Evolutionary conservation across 2,888 invertebrate species (phyloP).

Genomic region (Lathronympha strigana): DNA sequence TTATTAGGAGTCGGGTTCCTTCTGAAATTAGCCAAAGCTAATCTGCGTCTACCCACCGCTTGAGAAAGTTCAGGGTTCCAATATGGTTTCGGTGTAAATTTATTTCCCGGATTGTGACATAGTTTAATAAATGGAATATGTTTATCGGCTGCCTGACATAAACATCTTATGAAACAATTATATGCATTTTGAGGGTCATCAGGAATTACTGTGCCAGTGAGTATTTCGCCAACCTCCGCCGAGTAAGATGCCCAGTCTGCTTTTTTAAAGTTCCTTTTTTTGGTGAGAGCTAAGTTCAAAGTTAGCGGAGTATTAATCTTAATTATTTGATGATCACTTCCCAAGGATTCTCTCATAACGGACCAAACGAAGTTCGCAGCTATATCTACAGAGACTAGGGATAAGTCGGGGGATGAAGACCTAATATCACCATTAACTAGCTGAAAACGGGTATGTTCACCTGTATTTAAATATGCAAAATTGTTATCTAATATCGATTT

Average conservation of each 20-base stretch:
- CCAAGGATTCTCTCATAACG: slow-evolving; percentile 30
- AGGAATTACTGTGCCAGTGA: no score
- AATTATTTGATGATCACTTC: slow-evolving; percentile 39
- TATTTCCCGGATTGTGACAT: slow-evolving; percentile 19
- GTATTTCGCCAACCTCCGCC: not conserved
- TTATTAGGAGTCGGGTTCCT: slow-evolving; percentile 46
- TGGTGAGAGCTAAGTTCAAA: slow-evolving; percentile 14
- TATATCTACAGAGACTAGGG: slow-evolving; percentile 24
- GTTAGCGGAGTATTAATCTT: slow-evolving; percentile 24
- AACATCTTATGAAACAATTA: not conserved
- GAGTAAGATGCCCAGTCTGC: slow-evolving; percentile 25
- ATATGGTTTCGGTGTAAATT: slow-evolving; percentile 33
- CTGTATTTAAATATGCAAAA: not conserved
- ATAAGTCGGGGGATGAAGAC: slow-evolving; percentile 4
- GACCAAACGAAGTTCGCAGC: slow-evolving; percentile 15
- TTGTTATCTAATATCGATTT: not conserved
- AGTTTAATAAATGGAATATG: slow-evolving; percentile 35
- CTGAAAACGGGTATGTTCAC: not conserved
- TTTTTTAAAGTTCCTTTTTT: no score
- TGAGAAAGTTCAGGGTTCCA: not conserved
- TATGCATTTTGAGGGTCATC: slow-evolving; percentile 16
- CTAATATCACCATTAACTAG: slow-evolving; percentile 11
- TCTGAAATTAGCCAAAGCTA: not conserved
- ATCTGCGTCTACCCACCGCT: not conserved
- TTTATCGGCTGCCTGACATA: slow-evolving; percentile 33